Percentiles rank a stretch among this genome's conserved stretches.
These are phyloP conservation scores for Onchidella celtica DNA, from an alignment of 2,888 invertebrate genomes.

Conservation along the genomic window DNA sequence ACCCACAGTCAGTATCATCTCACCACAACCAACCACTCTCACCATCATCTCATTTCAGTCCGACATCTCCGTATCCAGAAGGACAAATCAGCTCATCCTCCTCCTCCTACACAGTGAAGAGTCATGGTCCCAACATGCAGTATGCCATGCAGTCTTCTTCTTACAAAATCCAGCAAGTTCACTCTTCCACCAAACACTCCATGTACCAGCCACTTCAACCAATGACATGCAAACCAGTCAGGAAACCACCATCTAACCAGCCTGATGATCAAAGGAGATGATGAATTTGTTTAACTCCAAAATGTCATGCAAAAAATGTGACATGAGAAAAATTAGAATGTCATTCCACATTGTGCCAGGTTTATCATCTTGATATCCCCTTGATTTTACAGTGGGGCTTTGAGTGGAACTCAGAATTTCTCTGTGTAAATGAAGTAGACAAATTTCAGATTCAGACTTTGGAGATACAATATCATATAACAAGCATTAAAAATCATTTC, in stretches of 20 bases:
- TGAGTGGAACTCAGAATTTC: too few relatives aligned
- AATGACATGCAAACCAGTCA: constrained; percentile 81
- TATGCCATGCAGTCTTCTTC: constrained; percentile 61
- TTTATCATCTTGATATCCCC: too few relatives aligned
- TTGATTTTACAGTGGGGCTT: too few relatives aligned
- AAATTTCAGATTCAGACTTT: too few relatives aligned
- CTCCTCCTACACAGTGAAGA: constrained; percentile 59
- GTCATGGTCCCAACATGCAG: constrained; percentile 64
- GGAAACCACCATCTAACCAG: constrained; percentile 47
- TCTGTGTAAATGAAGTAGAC: too few relatives aligned
- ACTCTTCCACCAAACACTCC: constrained; percentile 68
- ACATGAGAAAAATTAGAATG: too few relatives aligned
- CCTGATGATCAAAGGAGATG: constrained; percentile 36
- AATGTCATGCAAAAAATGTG: too few relatives aligned
- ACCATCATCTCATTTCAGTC: constrained; percentile 12
- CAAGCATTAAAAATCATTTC: too few relatives aligned
- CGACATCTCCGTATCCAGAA: constrained; percentile 7
- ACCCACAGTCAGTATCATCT: constrained; percentile 30
- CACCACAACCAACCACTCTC: constrained; percentile 31
- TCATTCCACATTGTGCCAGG: too few relatives aligned
- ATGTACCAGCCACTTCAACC: constrained; percentile 82
- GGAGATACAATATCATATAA: too few relatives aligned
- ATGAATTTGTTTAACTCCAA: neutral
- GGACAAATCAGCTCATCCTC: constrained; percentile 53
- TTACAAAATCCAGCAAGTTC: constrained; percentile 61